These are phyloP conservation scores for Merluccius polli DNA, from an alignment of 2,797 vertebrate genomes.

Conservation along the genomic window DNA sequence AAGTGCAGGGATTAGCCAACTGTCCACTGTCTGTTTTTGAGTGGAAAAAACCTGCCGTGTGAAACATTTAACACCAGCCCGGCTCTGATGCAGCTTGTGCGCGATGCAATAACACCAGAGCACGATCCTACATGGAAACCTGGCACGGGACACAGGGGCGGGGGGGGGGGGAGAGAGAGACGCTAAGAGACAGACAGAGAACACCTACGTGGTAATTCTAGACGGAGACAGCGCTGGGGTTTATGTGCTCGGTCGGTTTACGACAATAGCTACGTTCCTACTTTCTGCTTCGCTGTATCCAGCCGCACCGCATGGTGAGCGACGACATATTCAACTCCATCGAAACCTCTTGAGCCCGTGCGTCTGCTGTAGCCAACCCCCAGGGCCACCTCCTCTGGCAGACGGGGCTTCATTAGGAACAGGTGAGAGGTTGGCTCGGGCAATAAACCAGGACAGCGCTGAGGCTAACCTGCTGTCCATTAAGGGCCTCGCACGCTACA, in stretches of 20 bases:
- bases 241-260: not conserved
- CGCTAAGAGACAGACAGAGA: not conserved
- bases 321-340: not conserved
- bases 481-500: slow-evolving; percentile 30
- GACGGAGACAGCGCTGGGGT: not conserved
- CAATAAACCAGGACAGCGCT: slow-evolving; percentile 30
- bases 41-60: not conserved
- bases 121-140: not conserved
- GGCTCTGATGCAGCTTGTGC: too few species aligned
- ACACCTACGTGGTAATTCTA: not conserved
- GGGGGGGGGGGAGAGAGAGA: slow-evolving; percentile 2
- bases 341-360: not conserved
- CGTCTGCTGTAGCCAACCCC: not conserved
- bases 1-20: not conserved
- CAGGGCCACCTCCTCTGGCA: not conserved
- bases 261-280: not conserved
- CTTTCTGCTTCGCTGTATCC: not conserved
- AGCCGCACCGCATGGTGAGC: not conserved
- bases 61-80: not conserved
- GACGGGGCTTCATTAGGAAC: not conserved
- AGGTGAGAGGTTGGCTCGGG: slow-evolving; percentile 13
- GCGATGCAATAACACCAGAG: not conserved
- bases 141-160: slow-evolving; percentile 1
- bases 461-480: slow-evolving; percentile 39
- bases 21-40: not conserved